Conservation (phyloP, 2,888 invertebrate genomes). For the Scaptomyza parva region DNA sequence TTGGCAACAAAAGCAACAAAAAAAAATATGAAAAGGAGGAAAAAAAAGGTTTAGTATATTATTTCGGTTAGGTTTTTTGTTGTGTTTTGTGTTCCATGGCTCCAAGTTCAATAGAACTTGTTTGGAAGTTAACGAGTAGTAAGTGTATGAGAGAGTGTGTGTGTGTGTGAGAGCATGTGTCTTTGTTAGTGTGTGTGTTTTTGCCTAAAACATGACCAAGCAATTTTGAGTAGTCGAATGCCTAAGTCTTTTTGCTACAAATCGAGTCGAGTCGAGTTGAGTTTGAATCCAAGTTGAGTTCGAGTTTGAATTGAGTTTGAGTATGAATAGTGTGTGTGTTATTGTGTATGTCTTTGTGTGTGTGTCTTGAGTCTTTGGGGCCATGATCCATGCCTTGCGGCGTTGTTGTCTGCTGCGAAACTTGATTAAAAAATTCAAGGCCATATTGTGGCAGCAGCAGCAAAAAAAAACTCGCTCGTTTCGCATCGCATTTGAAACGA, state of each 20-base stretch:
- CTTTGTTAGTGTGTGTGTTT: slow-evolving; percentile 3
- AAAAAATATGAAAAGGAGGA: slow-evolving; percentile 22
- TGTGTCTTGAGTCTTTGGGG: slow-evolving; percentile 32
- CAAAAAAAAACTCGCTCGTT: slow-evolving; percentile 14
- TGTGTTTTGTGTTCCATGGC: slow-evolving; percentile 45
- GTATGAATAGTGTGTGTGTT: neutral
- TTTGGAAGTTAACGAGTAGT: slow-evolving; percentile 58
- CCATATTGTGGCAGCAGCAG: slow-evolving; percentile 73
- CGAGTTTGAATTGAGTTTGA: slow-evolving; percentile 1
- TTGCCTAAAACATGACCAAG: slow-evolving; percentile 62
- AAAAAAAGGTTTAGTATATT: slow-evolving; percentile 53
- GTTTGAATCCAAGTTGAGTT: slow-evolving; percentile 3
- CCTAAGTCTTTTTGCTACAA: slow-evolving; percentile 26
- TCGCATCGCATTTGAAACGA: slow-evolving; percentile 57
- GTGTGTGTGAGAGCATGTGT: slow-evolving; percentile 6
- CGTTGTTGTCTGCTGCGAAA: slow-evolving; percentile 64
- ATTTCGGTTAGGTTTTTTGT: slow-evolving; percentile 25
- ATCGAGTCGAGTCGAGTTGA: slow-evolving; percentile 12
- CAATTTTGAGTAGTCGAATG: slow-evolving; percentile 37
- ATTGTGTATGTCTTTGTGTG: neutral
- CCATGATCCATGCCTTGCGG: slow-evolving; percentile 60
- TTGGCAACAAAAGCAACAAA: slow-evolving; percentile 37
- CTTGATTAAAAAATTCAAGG: slow-evolving; percentile 81
- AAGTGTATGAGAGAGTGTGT: neutral
- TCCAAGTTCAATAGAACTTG: slow-evolving; percentile 77